Conservation (phyloP, 2,888 invertebrate genomes). For the Cancer borealis region DNA sequence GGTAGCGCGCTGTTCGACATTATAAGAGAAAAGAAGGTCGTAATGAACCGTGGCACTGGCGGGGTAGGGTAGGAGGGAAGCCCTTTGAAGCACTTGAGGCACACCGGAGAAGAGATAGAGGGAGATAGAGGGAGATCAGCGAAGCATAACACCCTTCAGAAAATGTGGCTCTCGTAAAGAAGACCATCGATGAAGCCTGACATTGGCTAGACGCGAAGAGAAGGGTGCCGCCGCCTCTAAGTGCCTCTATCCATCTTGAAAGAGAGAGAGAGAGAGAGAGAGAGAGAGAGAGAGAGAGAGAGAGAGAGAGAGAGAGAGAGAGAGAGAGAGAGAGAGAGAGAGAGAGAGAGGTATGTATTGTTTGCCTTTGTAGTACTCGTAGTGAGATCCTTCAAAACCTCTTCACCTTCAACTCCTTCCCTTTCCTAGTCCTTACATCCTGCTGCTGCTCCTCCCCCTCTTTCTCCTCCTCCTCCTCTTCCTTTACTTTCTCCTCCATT, state of each 20-base stretch:
- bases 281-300: conserved; percentile 40
- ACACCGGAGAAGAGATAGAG: not conserved
- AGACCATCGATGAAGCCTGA: conserved; percentile 30
- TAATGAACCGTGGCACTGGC: not conserved
- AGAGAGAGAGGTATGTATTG: not conserved
- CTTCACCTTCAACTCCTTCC: conserved; percentile 29
- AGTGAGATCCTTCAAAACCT: not conserved
- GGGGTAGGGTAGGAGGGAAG: not conserved
- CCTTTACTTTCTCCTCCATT: not conserved
- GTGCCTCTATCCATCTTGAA: not conserved
- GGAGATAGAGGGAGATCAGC: conserved; percentile 1
- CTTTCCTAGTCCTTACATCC: not conserved
- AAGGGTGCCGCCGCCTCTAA: not conserved
- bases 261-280: conserved; percentile 1
- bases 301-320: conserved; percentile 40
- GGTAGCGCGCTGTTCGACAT: not conserved
- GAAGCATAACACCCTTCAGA: not conserved
- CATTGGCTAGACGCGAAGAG: not conserved
- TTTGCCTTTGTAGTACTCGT: conserved; percentile 7
- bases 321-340: conserved; percentile 39
- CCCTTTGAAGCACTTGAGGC: conserved; percentile 2
- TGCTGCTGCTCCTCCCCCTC: conserved; percentile 7
- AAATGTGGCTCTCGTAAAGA: conserved; percentile 9
- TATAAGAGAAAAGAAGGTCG: not conserved
- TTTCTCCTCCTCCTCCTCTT: not conserved